phyloP scores from a whole-genome alignment of 2,113 vertebrate species.

The Heterochromis multidens region DNA sequence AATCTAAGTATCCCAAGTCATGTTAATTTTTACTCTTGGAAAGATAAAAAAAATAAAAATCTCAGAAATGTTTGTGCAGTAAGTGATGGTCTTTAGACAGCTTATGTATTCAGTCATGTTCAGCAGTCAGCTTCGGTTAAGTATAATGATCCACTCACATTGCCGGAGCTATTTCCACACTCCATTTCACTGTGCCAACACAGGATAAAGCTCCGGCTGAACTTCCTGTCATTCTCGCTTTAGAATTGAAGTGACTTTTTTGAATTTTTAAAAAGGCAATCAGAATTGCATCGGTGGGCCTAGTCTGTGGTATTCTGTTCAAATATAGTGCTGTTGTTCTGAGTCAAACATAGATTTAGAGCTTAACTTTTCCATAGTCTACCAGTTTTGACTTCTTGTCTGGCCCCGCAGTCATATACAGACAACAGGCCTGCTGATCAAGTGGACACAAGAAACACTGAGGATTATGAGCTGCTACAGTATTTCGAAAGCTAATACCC shows the following conservation, averaged over 20 bases:
- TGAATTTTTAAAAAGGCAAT: not conserved
- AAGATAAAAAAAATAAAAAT: not conserved
- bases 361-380: not conserved
- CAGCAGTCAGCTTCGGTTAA: conserved; percentile 18
- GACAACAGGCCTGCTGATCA: not conserved
- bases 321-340: not conserved
- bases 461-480: not conserved
- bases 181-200: conserved; percentile 39
- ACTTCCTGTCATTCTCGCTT: conserved; percentile 5
- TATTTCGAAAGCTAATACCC: not conserved
- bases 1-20: not conserved
- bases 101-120: conserved; percentile 6
- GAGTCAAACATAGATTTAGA: not conserved
- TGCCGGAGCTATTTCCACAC: conserved; percentile 20
- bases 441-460: not conserved
- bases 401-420: not conserved
- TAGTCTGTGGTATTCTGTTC: not conserved
- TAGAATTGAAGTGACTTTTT: not conserved
- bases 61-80: not conserved
- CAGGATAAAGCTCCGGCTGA: conserved; percentile 5
- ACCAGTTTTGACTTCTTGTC: not conserved
- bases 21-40: not conserved
- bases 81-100: not conserved
- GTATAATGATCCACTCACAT: not conserved
- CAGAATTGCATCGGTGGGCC: not conserved